Evolutionary conservation across 2,113 vertebrate species (phyloP), one percentile per base, ranked within the genome.

Genomic region (Amblyornis subalaris): DNA sequence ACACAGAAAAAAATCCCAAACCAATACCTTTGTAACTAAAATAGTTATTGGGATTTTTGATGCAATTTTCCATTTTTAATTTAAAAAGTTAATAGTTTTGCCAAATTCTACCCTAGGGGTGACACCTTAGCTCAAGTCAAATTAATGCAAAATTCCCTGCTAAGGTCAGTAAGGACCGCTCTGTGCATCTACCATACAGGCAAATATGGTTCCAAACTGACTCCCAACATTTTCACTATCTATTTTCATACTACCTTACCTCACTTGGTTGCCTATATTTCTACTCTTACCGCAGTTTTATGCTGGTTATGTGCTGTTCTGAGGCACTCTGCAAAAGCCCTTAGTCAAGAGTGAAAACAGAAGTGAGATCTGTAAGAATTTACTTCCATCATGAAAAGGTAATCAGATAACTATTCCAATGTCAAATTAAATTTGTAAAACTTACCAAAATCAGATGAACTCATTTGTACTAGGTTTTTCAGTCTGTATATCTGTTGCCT

Each of bases 371-470:
- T 42, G 33, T 38, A 22, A 69, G 22, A 84, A 80, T 12, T 36
- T 15, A 67, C 6, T n/a, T 64, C 38, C 50, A 7, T 60, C 66
- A 73, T 7, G 7, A 89, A 80, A 85, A 71, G 20, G 33, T 3
- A 76, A 23, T 16, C 36, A 70, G 14, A 21, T n/a, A 55, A 7
- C 15, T 42, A 79, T 19, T 11, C 12, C 45, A 76, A 31, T 19
- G 8, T 62, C 40, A 95, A 88, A 82, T 73, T 65, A 70, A 80
- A 94, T 19, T n/a, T 2, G 8, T 87, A 71, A 92, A 94, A 96
- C 98, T 99, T 98, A 99, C 99, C 98, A 97, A 99, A 99, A 97
- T 99, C 99, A 97, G 98, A 98, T 14, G 98, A 98, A 89, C 76
- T 96, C 69, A 93, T 97, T 89, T 98, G 97, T 55, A 98, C 97